Base-by-base conservation (phyloP, 2,888 invertebrate species). In the Drosophila vallismaia region DNA sequence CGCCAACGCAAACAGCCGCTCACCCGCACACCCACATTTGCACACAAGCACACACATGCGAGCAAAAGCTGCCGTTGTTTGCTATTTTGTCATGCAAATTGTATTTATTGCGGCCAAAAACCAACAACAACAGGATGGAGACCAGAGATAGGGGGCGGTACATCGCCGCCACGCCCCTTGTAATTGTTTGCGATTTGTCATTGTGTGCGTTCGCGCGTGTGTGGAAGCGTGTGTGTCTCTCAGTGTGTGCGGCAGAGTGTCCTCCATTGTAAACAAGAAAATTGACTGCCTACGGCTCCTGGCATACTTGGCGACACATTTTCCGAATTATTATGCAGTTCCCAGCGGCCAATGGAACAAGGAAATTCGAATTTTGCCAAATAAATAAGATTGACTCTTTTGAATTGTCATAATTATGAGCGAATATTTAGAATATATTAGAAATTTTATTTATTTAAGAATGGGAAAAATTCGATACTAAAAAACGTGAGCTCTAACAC, bases 11-110 rank as follows among this genome's bases (percentile, higher is more conserved):
- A 28, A 50, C 33, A 26, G 29, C 19, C 14, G 19, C 14, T 19
- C n/a, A 1, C 48, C n/a, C 36, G 12, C 9, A 36, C 29, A 12
- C 52, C 14, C 50, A 9, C 49, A 10, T 42, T 42, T 12, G 9
- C 36, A n/a, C 28, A 33, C 42, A 42, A 46, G 33, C 50, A 50
- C 55, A 55, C 19, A 31, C 49, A 55, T 55, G 46, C 53, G 62
- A 59, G 77, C 59, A 71, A 71, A 76, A 84, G 79, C 74, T 80
- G 77, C 58, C 74, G 82, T 81, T 86, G 87, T 85, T 84, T 84
- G 84, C 87, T 87, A 84, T 84, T 84, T 86, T 84, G 84, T 86
- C 84, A 84, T 84, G 84, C 84, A 84, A 84, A 84, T 84, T 84
- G 85, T 86, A 84, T 84, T 84, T 84, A 84, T 84, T 84, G 84